Conservation (phyloP, 1,140 invertebrate species). For the Cotesia chilonis region DNA sequence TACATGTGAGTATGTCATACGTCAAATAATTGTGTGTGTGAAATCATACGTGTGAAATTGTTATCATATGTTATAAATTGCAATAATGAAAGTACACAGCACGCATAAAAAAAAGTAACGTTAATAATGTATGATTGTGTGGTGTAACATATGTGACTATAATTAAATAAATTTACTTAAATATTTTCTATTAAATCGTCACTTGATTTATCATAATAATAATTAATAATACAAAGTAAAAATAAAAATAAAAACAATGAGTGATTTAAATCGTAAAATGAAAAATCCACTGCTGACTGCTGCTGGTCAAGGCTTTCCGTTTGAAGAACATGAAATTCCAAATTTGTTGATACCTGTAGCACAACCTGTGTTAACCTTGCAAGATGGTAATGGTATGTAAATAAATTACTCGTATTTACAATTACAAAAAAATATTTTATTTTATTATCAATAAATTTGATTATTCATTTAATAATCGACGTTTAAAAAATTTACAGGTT, state of each 20-base stretch:
- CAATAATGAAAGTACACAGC: too few species aligned
- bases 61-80: too few species aligned
- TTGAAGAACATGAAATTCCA: conserved; percentile 55
- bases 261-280: conserved; percentile 51
- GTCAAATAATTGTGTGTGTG: too few species aligned
- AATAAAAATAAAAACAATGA: conserved; percentile 46
- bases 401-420: conserved; percentile 32
- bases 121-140: neutral
- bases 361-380: conserved; percentile 51
- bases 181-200: neutral
- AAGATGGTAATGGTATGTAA: conserved; percentile 56
- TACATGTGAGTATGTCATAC: too few species aligned
- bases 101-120: too few species aligned
- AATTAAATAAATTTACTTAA: neutral
- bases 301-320: conserved; percentile 59
- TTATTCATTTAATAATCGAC: too few species aligned
- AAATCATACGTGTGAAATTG: too few species aligned
- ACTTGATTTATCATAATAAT: neutral
- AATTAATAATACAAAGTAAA: neutral
- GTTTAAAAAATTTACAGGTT: too few species aligned
- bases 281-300: conserved; percentile 63
- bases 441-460: too few species aligned
- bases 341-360: conserved; percentile 61
- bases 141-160: neutral
- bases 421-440: neutral